These are phyloP conservation scores for Rutilus rutilus DNA, from an alignment of 2,113 vertebrate genomes.

Conservation along the genomic window DNA sequence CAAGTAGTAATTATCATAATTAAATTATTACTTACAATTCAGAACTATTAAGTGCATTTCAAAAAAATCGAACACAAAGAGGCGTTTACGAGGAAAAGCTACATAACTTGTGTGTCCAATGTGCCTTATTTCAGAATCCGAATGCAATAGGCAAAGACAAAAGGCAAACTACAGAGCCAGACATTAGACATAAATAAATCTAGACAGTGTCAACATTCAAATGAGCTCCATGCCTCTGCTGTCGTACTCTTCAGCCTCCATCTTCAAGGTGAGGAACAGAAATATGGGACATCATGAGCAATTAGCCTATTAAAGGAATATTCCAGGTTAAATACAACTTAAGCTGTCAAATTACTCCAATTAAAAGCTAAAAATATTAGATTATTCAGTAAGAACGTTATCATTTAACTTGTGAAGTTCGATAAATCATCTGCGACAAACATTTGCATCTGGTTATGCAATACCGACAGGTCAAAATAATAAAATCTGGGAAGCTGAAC, in stretches of 20 bases:
- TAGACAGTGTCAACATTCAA: background rate
- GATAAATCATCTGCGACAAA: background rate
- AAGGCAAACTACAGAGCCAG: background rate
- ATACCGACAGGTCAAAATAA: background rate
- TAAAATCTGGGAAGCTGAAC: background rate
- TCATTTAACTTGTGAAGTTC: background rate
- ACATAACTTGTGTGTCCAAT: slow-evolving; percentile 16
- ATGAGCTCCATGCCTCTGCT: background rate
- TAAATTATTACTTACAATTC: slow-evolving; percentile 49
- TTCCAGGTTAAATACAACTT: slow-evolving; percentile 1
- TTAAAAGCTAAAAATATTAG: background rate
- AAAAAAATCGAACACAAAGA: slow-evolving; percentile 60
- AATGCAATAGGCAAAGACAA: background rate
- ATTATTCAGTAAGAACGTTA: background rate
- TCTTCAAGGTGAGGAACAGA: background rate
- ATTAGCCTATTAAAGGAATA: slow-evolving; percentile 8
- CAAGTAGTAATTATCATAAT: slow-evolving; percentile 57
- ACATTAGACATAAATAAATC: background rate
- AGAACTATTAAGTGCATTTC: slow-evolving; percentile 60
- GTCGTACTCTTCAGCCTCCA: background rate
- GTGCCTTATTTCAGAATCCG: background rate
- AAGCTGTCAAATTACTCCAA: background rate
- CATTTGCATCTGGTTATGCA: background rate
- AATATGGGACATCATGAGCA: background rate
- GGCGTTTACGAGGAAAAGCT: slow-evolving; percentile 44